Evolutionary conservation across 1,140 invertebrate genomes (phyloP), one percentile per base, ranked within the genome.

Genomic region (Laupala kohalensis): DNA sequence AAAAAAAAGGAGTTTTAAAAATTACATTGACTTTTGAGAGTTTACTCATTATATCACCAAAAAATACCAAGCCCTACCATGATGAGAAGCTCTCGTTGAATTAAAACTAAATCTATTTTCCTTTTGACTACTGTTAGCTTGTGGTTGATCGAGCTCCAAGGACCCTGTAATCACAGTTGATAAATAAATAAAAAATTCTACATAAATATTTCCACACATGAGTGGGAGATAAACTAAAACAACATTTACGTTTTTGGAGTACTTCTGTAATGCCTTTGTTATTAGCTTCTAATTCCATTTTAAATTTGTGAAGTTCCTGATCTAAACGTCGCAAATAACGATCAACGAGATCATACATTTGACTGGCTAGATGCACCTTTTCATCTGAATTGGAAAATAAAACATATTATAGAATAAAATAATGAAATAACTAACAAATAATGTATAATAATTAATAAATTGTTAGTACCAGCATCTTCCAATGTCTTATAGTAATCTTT

Each of bases 191-290:
- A 68, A 29, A 2, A 37, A 72, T 67, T 25, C 19, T 37, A 53
- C 37, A 28, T 6, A 25, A 12, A 3, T 19, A n/a, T n/a, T 28
- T 28, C 4, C 27, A 69, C n/a, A 69, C 5, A 29, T 6, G 15
- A 69, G 25, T 5, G n/a, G n/a, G 24, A 27, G 24, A 70, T 6
- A 26, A 53, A 69, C 23, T 0, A 70, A 70, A 64, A 70, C 19
- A 5, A 29, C 37, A 70, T 71, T 77, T 78, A 84, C 84, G 77
- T 82, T 97, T 97, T 81, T 99, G 96, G 73, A 99, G 80, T 30
- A 96, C 85, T 83, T 98, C 96, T 13, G 97, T 99, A 65, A 99
- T 98, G 23, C 97, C 97, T 75, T 96, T 93, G 84, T 98, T 95
- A 81, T 98, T 96, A 26, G 96, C 96, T 83, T 99, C 97, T 64